These are phyloP conservation scores for Acleris laterana DNA, from an alignment of 2,888 invertebrate genomes.

Conservation along the genomic window DNA sequence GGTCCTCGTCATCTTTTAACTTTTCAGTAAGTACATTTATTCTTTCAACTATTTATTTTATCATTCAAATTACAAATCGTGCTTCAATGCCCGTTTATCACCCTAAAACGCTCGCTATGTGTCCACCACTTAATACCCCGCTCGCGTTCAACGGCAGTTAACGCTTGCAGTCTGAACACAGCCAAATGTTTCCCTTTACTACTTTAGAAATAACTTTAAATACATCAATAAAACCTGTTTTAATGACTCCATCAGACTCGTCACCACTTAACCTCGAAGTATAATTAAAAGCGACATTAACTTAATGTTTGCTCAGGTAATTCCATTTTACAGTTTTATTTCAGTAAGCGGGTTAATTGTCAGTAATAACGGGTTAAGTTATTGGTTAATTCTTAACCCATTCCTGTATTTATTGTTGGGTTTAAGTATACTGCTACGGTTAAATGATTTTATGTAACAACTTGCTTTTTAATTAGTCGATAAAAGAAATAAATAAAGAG, in stretches of 20 bases:
- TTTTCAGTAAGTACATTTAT: no score
- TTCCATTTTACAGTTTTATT: background rate
- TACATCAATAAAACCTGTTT: constrained; percentile 1
- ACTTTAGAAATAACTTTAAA: background rate
- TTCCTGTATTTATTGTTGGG: background rate
- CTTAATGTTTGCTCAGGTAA: constrained; percentile 7
- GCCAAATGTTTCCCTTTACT: no score
- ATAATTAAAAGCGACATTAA: constrained; percentile 20
- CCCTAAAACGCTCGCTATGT: no score
- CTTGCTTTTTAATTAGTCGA: no score
- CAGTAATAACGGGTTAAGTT: background rate
- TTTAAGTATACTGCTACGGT: background rate
- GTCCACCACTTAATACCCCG: no score
- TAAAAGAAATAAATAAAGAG: no score
- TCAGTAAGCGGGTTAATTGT: background rate
- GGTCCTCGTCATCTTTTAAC: no score
- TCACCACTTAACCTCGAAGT: constrained; percentile 22
- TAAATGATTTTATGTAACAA: background rate
- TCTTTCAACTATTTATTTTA: no score
- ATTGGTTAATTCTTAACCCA: background rate
- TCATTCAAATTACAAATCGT: no score
- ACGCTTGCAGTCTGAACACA: no score
- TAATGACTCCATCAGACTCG: constrained; percentile 24
- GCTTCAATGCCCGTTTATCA: no score
- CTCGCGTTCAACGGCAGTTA: no score